Percentiles rank a stretch among this genome's conserved stretches.
Conservation (phyloP, 2,888 invertebrate genomes). For the Magallana nippona region DNA sequence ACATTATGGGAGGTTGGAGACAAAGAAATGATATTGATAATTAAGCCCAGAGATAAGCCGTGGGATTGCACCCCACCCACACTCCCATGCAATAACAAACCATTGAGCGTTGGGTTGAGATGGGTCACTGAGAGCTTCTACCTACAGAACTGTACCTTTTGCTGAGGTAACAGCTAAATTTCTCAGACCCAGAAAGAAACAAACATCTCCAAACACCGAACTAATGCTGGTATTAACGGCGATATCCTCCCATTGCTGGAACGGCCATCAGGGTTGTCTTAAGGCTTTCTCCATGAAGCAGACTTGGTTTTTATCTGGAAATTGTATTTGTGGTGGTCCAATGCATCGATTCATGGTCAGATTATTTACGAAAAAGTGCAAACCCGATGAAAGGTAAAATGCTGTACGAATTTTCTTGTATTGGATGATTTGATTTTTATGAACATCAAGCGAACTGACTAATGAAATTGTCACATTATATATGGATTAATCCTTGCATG, state of each 20-base stretch:
- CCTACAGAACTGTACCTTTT: background rate
- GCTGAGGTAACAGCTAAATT: background rate
- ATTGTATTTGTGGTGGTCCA: background rate
- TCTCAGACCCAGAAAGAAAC: slow-evolving; percentile 24
- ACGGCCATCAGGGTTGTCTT: background rate
- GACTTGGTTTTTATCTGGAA: background rate
- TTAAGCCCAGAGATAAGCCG: background rate
- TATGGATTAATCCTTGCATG: background rate
- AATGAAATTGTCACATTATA: background rate
- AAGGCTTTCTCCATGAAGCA: background rate
- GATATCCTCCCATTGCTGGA: background rate
- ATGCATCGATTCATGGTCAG: slow-evolving; percentile 19
- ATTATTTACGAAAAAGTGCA: slow-evolving; percentile 14
- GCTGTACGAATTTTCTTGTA: background rate
- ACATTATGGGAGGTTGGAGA: slow-evolving; percentile 20
- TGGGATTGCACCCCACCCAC: slow-evolving; percentile 31
- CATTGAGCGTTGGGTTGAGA: background rate
- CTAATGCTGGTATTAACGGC: background rate
- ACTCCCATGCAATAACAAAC: slow-evolving; percentile 8
- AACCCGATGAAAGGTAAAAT: slow-evolving; percentile 15
- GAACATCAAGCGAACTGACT: background rate
- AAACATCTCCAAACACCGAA: slow-evolving; percentile 1
- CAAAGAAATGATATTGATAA: slow-evolving; percentile 27
- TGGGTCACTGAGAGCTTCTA: background rate
- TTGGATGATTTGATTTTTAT: slow-evolving; percentile 1